Base-by-base conservation (phyloP, 30 jellyfish, hydroid and myxozoan species). In the Hydractinia symbiolongicarpus region DNA sequence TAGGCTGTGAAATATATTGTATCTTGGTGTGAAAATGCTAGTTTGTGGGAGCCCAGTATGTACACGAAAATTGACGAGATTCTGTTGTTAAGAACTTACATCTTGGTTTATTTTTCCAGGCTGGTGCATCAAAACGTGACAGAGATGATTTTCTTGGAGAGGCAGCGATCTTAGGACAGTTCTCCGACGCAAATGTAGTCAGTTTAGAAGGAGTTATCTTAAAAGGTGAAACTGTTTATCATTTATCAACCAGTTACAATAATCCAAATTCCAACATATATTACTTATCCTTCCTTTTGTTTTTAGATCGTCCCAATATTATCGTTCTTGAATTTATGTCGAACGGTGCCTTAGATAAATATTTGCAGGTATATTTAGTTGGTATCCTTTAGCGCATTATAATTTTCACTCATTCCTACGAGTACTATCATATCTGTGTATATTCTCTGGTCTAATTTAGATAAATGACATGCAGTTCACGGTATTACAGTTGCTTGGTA, bases 301-400 rank as follows among this genome's bases (percentile, higher is more conserved):
- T 55, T 74, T 67, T 54, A 93, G 98, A 87, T 66, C 79, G 86
- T 11, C 98, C 98, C 15, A 81, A 83, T 15, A 49, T 86, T 87
- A 93, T 93, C 14, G 94, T 93, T 49, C 82, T 81, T 15, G 96
- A 93, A 54, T 93, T 79, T 84, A 93, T 93, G 98, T 77, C 89
- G 54, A 93, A 93, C 57, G 98, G 98, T 54, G 84, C 96, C 4
- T 62, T 93, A 79, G 98, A 93, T 61, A 83, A 91, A 6, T 93
- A 51, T 61, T 72, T 93, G 30, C 94, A 87, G 93, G 98, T 93
- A 73, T 58, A 13, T 58, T 58, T 58, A 58, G 17, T 58, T 11
- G 3, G 19, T 16, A 58, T 58, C 19, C 19, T 58, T 16, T 16
- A 11, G 15, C 69, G 19, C 15, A 58, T 0, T 1, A 58, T 58